These are phyloP conservation scores for Siniperca obscura DNA, from an alignment of 2,797 vertebrate species.

Conservation along the genomic window DNA sequence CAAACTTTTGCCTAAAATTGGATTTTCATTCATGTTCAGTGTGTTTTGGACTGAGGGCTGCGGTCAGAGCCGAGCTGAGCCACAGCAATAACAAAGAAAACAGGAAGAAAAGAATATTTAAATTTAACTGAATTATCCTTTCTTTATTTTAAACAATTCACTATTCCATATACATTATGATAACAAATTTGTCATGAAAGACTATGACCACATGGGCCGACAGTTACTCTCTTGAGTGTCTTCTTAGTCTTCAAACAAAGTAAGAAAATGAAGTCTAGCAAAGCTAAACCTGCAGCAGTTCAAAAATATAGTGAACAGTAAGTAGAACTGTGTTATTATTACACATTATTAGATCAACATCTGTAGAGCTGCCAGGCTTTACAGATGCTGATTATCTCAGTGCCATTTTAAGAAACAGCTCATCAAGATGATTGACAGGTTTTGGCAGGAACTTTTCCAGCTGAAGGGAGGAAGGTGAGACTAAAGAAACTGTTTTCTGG, in stretches of 20 bases:
- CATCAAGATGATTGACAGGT: constrained; percentile 54
- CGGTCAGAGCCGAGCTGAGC: neutral
- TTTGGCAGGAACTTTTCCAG: constrained; percentile 14
- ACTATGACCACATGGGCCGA: neutral
- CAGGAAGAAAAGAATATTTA: neutral
- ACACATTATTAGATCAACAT: neutral
- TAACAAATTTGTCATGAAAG: neutral
- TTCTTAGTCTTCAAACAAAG: neutral
- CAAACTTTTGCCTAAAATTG: constrained; percentile 7
- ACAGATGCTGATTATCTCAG: constrained; percentile 50
- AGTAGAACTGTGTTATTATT: constrained; percentile 33
- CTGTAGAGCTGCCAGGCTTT: constrained; percentile 16
- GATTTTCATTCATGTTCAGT: constrained; percentile 7
- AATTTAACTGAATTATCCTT: neutral
- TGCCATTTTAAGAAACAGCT: constrained; percentile 42
- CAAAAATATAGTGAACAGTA: constrained; percentile 2
- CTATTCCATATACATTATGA: neutral
- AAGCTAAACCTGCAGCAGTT: constrained; percentile 2
- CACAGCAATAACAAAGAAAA: neutral
- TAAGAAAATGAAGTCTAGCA: neutral
- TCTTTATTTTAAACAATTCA: neutral
- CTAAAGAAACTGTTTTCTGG: neutral
- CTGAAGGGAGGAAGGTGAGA: constrained; percentile 1
- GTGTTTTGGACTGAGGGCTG: neutral
- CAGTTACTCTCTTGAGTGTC: neutral